Evolutionary conservation across 2,797 vertebrate species (phyloP), one percentile per base, ranked within the genome.

Genomic region (Myripristis murdjan): DNA sequence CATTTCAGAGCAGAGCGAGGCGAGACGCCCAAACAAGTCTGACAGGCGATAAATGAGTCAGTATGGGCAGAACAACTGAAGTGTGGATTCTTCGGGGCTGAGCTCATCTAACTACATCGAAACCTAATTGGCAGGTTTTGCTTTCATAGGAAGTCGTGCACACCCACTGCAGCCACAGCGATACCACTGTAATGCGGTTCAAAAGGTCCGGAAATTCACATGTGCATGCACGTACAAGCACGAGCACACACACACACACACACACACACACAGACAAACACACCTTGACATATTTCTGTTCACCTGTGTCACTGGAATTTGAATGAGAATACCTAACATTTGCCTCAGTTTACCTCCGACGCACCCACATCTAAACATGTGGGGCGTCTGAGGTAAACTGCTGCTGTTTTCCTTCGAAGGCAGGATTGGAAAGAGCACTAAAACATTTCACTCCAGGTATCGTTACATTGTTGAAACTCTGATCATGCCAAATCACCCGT

Each of bases 1-100:
- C 18, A 1, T 39, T 23, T 5, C 15, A 48, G 62, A 18, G n/a
- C 8, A 35, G 31, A 46, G 35, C 55, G 20, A 70, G 43, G 20
- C 1, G 0, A 65, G 39, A 15, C 56, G 55, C 54, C 68, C 65
- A 74, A 84, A 81, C 65, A 74, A 15, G 69, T 83, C 41, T 81
- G 82, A 77, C 79, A 67, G 78, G 47, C 71, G 57, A 71, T 70
- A 46, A 73, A 79, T 78, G 67, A 82, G 63, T 75, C 68, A 82
- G 5, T 15, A 35, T n/a, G 43, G 70, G 71, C 0, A 22, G 48
- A 61, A 41, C 43, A 41, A 60, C 49, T 41, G 6, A 53, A 22
- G 31, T 20, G 14, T 10, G 7, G 20, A 53, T 12, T 44, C 56
- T 75, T 24, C 28, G 4, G 24, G 61, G 48, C 58, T 11, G 14